These are phyloP conservation scores for Dicerorhinus sumatrensis DNA, from an alignment of 2,113 vertebrate species.

Conservation along the genomic window DNA sequence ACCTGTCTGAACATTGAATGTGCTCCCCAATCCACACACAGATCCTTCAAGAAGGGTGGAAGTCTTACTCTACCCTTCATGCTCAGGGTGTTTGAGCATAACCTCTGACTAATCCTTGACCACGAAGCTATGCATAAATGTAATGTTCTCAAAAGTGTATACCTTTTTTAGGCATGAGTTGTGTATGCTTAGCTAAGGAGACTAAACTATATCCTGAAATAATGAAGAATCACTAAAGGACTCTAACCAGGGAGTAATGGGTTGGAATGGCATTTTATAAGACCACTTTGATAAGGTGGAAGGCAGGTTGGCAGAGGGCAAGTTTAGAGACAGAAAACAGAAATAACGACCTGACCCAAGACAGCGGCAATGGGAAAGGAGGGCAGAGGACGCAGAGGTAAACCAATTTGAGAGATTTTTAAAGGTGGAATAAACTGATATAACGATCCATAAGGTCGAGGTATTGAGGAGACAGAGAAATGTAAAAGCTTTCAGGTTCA, in stretches of 20 bases:
- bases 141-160: background rate
- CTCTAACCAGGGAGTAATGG: background rate
- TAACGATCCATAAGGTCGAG: background rate
- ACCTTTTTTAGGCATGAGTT: background rate
- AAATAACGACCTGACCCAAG: background rate
- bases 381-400: background rate
- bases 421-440: constrained; percentile 33
- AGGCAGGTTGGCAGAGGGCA: background rate
- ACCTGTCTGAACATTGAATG: background rate
- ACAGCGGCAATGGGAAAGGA: background rate
- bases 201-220: constrained; percentile 11
- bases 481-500: background rate
- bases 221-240: background rate
- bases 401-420: constrained; percentile 16
- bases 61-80: background rate
- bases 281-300: background rate
- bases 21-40: background rate
- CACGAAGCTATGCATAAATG: background rate
- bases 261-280: constrained; percentile 15
- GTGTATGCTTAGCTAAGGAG: background rate
- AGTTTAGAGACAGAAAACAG: constrained; percentile 10
- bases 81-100: background rate
- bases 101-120: background rate
- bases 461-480: background rate
- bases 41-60: background rate